phyloP scores from a whole-genome alignment of 2,797 vertebrate genomes.

The Macropus fuliginosus region DNA sequence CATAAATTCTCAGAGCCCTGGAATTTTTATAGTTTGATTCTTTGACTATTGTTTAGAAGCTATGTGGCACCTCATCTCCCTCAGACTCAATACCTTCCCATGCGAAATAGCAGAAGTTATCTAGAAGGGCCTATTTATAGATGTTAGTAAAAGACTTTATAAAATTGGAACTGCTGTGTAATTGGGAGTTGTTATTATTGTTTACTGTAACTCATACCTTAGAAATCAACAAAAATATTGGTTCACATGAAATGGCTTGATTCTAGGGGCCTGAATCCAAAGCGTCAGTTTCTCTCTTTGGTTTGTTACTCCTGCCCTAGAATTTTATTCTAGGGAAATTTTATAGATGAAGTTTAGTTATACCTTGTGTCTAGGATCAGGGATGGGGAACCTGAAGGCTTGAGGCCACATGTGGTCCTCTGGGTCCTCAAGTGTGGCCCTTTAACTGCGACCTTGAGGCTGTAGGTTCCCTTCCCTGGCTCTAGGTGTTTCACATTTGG shows the following conservation, averaged over 20 bases:
- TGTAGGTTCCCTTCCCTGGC: too few species aligned
- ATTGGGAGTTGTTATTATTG: not conserved
- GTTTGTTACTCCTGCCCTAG: not conserved
- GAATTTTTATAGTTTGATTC: not conserved
- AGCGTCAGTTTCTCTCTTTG: not conserved
- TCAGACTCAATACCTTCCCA: not conserved
- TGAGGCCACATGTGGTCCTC: too few species aligned
- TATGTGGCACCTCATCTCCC: too few species aligned
- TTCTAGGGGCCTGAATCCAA: not conserved
- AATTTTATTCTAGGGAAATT: not conserved
- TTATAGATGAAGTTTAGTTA: not conserved
- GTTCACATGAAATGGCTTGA: not conserved
- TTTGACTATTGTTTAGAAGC: not conserved
- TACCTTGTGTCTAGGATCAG: not conserved
- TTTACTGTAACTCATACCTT: not conserved
- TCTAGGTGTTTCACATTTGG: not conserved
- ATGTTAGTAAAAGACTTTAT: not conserved
- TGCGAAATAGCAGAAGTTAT: not conserved
- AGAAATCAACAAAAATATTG: not conserved
- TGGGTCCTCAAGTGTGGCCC: too few species aligned
- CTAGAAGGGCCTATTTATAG: not conserved
- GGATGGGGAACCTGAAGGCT: too few species aligned
- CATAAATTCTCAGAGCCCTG: not conserved
- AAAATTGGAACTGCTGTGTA: not conserved
- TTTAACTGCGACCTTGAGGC: too few species aligned